Evolutionary conservation across 1,140 invertebrate genomes (phyloP).

Genomic region (Bombus waltoni): DNA sequence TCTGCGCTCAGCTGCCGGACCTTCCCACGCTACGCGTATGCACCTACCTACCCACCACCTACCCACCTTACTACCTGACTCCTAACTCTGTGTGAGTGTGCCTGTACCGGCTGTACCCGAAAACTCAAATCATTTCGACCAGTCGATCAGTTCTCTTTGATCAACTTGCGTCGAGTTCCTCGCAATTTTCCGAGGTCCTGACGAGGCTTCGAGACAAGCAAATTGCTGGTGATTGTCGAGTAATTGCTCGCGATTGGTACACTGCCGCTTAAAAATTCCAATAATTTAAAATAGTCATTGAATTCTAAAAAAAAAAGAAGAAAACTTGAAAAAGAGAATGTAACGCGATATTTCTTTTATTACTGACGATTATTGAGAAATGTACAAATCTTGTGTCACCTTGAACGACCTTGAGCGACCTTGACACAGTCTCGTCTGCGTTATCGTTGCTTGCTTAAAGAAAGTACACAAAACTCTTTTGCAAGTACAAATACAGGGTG

Average conservation of each 20-base stretch:
- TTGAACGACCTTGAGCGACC: neutral
- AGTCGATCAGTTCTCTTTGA: neutral
- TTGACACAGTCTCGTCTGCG: neutral
- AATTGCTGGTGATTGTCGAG: neutral
- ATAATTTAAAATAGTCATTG: too few relatives aligned
- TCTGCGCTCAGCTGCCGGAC: slow-evolving; percentile 79
- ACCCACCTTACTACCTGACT: slow-evolving; percentile 77
- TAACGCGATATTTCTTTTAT: too few relatives aligned
- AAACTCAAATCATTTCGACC: neutral
- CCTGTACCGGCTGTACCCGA: slow-evolving; percentile 55
- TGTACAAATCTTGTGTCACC: neutral
- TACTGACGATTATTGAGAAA: too few relatives aligned
- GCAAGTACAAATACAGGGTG: neutral
- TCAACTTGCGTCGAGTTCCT: neutral
- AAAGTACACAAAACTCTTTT: neutral
- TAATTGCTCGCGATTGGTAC: neutral
- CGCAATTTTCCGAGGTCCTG: neutral
- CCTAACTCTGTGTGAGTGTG: slow-evolving; percentile 37
- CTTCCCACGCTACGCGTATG: slow-evolving; percentile 81
- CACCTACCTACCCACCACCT: slow-evolving; percentile 70
- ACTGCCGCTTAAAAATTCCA: too few relatives aligned
- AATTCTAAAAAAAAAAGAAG: too few relatives aligned
- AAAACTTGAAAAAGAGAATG: too few relatives aligned
- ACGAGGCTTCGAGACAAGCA: neutral
- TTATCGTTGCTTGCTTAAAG: too few relatives aligned